Evolutionary conservation across 2,797 vertebrate genomes (phyloP).

Genomic region (Rhabdophis nuchalis): DNA sequence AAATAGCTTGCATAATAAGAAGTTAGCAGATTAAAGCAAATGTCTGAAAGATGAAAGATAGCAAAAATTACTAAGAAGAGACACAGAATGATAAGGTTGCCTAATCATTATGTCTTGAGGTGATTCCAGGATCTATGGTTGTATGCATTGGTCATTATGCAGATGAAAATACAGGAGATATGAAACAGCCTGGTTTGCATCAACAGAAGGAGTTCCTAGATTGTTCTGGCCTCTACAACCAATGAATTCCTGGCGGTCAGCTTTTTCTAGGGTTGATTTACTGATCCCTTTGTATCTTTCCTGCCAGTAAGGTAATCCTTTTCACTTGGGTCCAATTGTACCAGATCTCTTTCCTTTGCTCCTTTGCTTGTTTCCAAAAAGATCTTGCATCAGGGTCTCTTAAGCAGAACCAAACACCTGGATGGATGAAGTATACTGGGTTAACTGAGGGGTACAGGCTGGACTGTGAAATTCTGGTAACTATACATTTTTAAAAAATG

Average conservation of each 20-base stretch:
- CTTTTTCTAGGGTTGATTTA: not conserved
- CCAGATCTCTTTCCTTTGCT: not conserved
- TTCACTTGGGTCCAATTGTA: not conserved
- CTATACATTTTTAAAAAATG: not conserved
- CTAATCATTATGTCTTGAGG: not conserved
- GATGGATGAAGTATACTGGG: not conserved
- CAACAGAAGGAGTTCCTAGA: not conserved
- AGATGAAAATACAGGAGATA: not conserved
- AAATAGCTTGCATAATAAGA: not conserved
- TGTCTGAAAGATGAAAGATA: not conserved
- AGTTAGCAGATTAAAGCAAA: not conserved
- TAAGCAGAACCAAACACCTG: not conserved
- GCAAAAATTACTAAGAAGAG: not conserved
- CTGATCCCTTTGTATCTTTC: not conserved
- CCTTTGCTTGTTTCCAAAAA: not conserved
- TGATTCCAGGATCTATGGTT: not conserved
- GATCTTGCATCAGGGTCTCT: not conserved
- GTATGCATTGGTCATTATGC: not conserved
- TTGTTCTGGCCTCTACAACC: not conserved
- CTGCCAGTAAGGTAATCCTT: not conserved
- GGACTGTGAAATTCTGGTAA: not conserved
- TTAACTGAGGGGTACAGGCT: not conserved
- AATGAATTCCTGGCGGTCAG: not conserved
- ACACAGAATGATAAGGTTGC: not conserved
- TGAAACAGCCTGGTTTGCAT: not conserved